Conservation (phyloP, 2,888 invertebrate genomes). For the Euclidia mi region DNA sequence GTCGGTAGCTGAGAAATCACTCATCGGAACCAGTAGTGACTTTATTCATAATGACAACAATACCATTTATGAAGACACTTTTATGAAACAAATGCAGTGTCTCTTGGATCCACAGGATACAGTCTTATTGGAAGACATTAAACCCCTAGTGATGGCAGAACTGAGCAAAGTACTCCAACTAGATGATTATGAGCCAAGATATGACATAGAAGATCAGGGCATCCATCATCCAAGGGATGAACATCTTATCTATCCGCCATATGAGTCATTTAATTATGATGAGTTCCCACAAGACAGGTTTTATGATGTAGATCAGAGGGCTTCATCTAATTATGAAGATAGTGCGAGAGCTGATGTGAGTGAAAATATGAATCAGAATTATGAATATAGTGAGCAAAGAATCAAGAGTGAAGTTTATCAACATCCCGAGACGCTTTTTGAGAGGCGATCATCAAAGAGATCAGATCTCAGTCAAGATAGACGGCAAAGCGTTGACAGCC, state of each 20-base stretch:
- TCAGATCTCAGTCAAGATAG: slow-evolving; percentile 43
- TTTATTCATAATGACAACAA: slow-evolving; percentile 91
- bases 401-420: slow-evolving; percentile 15
- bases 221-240: slow-evolving; percentile 50
- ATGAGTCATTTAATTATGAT: slow-evolving; percentile 49
- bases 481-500: slow-evolving; percentile 48
- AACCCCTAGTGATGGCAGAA: slow-evolving; percentile 90
- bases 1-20: slow-evolving; percentile 84
- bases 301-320: slow-evolving; percentile 49
- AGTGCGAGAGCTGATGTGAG: slow-evolving; percentile 38
- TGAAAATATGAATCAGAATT: slow-evolving; percentile 26
- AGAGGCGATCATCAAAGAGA: slow-evolving; percentile 61
- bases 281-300: slow-evolving; percentile 50
- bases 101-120: slow-evolving; percentile 90
- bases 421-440: slow-evolving; percentile 62
- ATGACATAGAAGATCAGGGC: slow-evolving; percentile 56
- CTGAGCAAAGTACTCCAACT: slow-evolving; percentile 89
- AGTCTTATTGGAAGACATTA: slow-evolving; percentile 89
- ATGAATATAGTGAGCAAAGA: slow-evolving; percentile 37
- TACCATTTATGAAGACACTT: slow-evolving; percentile 92
- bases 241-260: slow-evolving; percentile 48
- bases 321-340: slow-evolving; percentile 30
- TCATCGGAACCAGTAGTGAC: slow-evolving; percentile 77
- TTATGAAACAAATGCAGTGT: slow-evolving; percentile 92
- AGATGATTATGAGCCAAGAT: slow-evolving; percentile 73